Evolutionary conservation across 2,113 vertebrate species (phyloP), one percentile per base, ranked within the genome.

Genomic region (Arvicanthis niloticus): DNA sequence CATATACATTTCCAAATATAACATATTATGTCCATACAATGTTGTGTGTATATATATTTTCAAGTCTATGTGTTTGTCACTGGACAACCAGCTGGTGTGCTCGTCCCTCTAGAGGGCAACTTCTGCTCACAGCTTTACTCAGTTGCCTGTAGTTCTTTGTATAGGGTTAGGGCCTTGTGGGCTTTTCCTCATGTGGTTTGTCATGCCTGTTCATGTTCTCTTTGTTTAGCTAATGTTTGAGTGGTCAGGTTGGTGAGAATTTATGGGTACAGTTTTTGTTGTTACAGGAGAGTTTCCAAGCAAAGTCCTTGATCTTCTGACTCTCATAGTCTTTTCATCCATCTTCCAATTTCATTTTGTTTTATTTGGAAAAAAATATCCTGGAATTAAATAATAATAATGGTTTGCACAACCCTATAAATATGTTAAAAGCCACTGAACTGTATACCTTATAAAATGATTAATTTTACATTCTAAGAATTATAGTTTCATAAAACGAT

Each of bases 401-500:
- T 91, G 24, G 11, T 85, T 42, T 70, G 16, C 10, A 51, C 6
- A 80, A 13, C 17, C 8, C 1, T 65, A 6, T 45, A 12, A 88
- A 42, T 85, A 76, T 26, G 73, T 24, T 58, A 80, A 70, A 88
- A 88, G n/a, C 42, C 21, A 95, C 42, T 58, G 37, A 88, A 65
- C 60, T 62, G 21, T 24, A 68, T 1, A 84, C 1, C 15, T 88
- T 72, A 80, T 65, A 80, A 85, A 75, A 42, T 92, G 58, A 21
- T 70, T 21, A 58, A 48, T 95, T 76, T 93, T 77, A 67, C 42
- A 29, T 22, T 76, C 24, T 81, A 48, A 53, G 1, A 96, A 93
- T 82, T 92, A 56, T 62, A 76, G 42, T 24, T 92, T 45, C 88
- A 86, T 88, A 45, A 89, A 92, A 89, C 62, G 48, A 9, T 11